Conservation (phyloP, 2,888 invertebrate species). For the Uloborus plumipes region DNA sequence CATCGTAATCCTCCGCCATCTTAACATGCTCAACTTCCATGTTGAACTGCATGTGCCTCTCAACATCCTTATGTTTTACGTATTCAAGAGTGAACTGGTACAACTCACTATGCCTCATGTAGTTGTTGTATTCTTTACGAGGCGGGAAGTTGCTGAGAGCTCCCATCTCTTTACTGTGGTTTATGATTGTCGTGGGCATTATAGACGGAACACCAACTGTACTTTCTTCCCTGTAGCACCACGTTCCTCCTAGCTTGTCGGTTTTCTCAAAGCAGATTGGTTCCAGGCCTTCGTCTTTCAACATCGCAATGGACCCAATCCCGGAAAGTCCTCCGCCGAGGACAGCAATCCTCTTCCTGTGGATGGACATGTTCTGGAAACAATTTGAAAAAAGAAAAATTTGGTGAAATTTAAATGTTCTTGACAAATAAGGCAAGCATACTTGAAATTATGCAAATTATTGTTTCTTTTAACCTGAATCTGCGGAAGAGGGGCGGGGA, state of each 20-base stretch:
- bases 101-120: constrained; percentile 72
- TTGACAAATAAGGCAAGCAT: too few species aligned
- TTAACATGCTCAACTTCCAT: constrained; percentile 37
- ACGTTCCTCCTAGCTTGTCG: constrained; percentile 70
- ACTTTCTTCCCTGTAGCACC: constrained; percentile 68
- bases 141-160: constrained; percentile 73
- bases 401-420: too few species aligned
- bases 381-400: too few species aligned
- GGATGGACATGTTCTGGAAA: not conserved
- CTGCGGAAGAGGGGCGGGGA: too few species aligned
- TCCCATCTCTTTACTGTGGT: constrained; percentile 71
- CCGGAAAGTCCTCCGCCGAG: constrained; percentile 72
- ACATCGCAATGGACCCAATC: constrained; percentile 70
- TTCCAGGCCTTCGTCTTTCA: constrained; percentile 70
- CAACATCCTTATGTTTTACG: constrained; percentile 64
- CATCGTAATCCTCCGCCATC: constrained; percentile 46
- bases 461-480: too few species aligned
- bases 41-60: constrained; percentile 59
- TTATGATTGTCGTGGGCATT: constrained; percentile 70
- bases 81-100: constrained; percentile 69
- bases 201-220: constrained; percentile 68
- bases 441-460: too few species aligned
- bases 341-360: constrained; percentile 64
- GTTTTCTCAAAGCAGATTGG: constrained; percentile 70
- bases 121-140: constrained; percentile 71